Base-by-base conservation (phyloP, 92 coral and sea anemone species). In the Bergia sp. region DNA sequence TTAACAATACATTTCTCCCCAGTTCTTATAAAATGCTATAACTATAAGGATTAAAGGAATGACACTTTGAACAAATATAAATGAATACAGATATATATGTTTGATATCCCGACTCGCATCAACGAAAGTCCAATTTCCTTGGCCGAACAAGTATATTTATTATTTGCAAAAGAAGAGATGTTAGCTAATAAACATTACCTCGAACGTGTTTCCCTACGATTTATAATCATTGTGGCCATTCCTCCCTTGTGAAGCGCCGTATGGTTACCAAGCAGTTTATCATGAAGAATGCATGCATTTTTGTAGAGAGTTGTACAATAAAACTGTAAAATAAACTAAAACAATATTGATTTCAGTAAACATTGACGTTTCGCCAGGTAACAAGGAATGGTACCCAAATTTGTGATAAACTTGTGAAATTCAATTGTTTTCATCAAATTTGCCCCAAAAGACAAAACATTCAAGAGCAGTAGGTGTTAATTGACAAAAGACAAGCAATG, bases 241-340 rank as follows among this genome's bases (percentile, higher is more conserved):
- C 79, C 11, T 18, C 58, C 0, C 49, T 76, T 21, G 57, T 77
- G 55, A 47, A 79, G 66, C 44, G n/a, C 47, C 16, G 86, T 82
- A 23, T 65, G 86, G 86, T 82, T 82, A 82, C 86, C 86, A 82
- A 82, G 86, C 86, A 82, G 16, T 64, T 20, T 9, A 38, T 2
- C 1, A 53, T 11, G 16, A 74, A 73, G 13, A 29, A 29, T 72
- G 40, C 0, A 73, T 2, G 29, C 29, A 29, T 36, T 36, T 36
- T 73, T 20, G 20, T 57, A 69, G 16, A 37, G 15, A 8, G 37
- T 73, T 23, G 29, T 29, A 29, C 29, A 29, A 29, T 67, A 67
- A 67, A 67, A 1, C 36, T 71, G 38, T 29, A 23, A 23, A 9
- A 21, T 69, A 23, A 67, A 12, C 76, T 23, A 15, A 71, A 29